Evolutionary conservation across 2,113 vertebrate genomes (phyloP), one percentile per base, ranked within the genome.

Genomic region (Corvus cornix): DNA sequence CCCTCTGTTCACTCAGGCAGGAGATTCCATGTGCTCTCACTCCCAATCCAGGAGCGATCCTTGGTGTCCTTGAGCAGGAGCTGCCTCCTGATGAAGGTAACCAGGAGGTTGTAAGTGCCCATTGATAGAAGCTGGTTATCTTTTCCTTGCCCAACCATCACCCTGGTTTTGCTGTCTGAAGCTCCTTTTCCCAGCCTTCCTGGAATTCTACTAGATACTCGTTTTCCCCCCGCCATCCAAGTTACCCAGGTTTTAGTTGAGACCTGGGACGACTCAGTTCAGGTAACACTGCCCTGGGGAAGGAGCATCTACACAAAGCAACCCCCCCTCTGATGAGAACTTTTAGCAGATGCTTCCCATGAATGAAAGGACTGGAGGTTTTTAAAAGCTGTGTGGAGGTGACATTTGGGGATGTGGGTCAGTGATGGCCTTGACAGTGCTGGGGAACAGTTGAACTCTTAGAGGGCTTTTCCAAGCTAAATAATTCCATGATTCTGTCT

Each of bases 21-120:
- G 56, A n/a, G 6, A 11, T 53, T 46, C 68, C 55, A 14, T 0
- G 0, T 43, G 24, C 27, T 56, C 48, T 68, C 53, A 17, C 30
- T 76, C 59, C 37, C n/a, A n/a, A 20, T 5, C 22, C 51, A 35
- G 80, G 33, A 28, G 18, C 7, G 76, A 56, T 52, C 87, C 59
- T 26, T 13, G 16, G 35, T 6, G 1, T 43, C 59, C 24, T 43
- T 33, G 37, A 43, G 70, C 79, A 33, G 23, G 70, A 70, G 48
- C 70, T 72, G 64, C 58, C 58, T 51, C 79, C 59, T 51, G 22
- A 0, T 31, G 31, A 58, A 44, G 75, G 72, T 21, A 18, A 24
- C 12, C 3, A 2, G 21, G 59, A n/a, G 39, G 35, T 6, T 76
- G 6, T 24, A 6, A 64, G 70, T 4, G 41, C 49, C 37, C 23